A percentile compares a stretch with the other conserved stretches of the same genome.
Evolutionary conservation across 2,888 invertebrate species (phyloP).

Genomic region (Rotaria macrura): DNA sequence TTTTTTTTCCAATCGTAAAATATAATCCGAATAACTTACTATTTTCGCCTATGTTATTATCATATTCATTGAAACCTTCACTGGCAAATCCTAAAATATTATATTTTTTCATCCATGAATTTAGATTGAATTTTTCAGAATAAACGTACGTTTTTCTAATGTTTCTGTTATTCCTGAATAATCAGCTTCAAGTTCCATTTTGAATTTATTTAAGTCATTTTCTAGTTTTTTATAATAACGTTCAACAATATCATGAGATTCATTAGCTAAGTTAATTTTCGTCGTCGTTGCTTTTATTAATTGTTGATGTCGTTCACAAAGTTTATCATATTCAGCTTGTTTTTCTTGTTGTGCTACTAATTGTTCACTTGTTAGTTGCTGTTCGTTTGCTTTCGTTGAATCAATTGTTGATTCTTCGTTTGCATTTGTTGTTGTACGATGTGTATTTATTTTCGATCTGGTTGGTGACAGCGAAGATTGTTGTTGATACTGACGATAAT

Average conservation of each 20-base stretch:
- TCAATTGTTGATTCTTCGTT: background rate
- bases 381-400: background rate
- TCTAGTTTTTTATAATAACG: slow-evolving; percentile 77
- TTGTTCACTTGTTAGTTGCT: background rate
- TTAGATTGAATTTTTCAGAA: slow-evolving; percentile 35
- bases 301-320: background rate
- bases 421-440: background rate
- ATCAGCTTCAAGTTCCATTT: slow-evolving; percentile 95
- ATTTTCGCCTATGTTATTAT: background rate
- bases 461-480: background rate
- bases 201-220: slow-evolving; percentile 85
- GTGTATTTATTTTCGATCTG: background rate
- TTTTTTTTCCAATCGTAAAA: no score
- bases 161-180: slow-evolving; percentile 93
- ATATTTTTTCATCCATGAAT: no score
- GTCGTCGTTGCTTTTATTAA: background rate
- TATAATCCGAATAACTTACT: background rate
- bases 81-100: background rate
- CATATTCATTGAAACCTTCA: background rate
- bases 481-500: slow-evolving; percentile 19
- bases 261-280: background rate
- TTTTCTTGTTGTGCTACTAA: slow-evolving; percentile 6
- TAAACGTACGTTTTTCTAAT: slow-evolving; percentile 64
- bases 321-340: slow-evolving; percentile 6
- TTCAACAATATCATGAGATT: slow-evolving; percentile 52